Conservation (phyloP, 2,113 vertebrate species). For the Zapus hudsonius region DNA sequence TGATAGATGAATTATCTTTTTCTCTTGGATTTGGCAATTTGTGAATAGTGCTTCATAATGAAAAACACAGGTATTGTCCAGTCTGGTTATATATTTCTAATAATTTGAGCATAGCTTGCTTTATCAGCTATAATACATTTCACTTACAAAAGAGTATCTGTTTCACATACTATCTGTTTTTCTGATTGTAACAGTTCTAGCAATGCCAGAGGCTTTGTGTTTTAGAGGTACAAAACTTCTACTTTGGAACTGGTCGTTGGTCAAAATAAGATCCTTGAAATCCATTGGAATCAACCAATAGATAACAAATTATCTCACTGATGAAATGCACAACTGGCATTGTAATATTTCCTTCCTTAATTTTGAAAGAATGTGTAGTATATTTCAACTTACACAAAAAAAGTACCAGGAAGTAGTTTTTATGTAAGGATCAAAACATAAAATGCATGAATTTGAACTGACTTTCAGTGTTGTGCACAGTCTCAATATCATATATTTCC, state of each 20-base stretch:
- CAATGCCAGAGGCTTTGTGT: not conserved
- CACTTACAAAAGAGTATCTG: not conserved
- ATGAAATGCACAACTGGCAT: not conserved
- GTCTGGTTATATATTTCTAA: not conserved
- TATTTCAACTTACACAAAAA: not conserved
- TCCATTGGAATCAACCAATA: slow-evolving; percentile 36
- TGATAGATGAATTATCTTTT: not conserved
- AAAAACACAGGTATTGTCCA: not conserved
- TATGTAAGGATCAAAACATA: not conserved
- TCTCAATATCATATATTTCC: not conserved
- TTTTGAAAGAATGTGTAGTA: not conserved
- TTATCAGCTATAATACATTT: not conserved
- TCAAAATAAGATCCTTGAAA: slow-evolving; percentile 13
- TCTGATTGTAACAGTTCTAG: slow-evolving; percentile 13
- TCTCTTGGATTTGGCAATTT: not conserved
- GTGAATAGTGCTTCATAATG: not conserved
- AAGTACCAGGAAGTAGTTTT: not conserved
- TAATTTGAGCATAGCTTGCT: not conserved
- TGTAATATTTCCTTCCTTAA: not conserved
- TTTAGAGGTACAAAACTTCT: slow-evolving; percentile 39
- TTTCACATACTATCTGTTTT: not conserved
- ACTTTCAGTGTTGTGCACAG: not conserved
- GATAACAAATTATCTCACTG: not conserved
- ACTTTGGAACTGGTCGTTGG: not conserved
- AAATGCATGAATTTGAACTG: not conserved